A percentile compares a stretch with the other conserved stretches of the same genome.
phyloP scores from a whole-genome alignment of 2,113 vertebrate species.

The Pluvialis apricaria region DNA sequence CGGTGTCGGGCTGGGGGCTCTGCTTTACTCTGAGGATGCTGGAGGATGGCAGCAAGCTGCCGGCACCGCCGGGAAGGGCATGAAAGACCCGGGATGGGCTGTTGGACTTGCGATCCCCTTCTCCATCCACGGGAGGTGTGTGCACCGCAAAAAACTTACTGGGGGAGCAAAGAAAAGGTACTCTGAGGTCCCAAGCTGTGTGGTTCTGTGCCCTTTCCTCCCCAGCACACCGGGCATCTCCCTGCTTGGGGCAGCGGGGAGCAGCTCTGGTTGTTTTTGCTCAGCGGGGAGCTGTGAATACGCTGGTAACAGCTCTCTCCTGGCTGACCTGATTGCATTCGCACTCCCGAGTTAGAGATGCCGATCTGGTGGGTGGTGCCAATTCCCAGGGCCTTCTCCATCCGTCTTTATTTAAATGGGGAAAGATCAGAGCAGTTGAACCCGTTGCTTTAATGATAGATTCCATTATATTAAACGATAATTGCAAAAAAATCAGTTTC shows the following conservation, averaged over 20 bases:
- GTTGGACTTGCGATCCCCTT: neutral
- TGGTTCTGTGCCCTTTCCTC: neutral
- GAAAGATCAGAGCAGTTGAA: neutral
- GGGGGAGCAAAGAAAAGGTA: neutral
- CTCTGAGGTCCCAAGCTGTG: neutral
- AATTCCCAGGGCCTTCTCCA: slow-evolving; percentile 17
- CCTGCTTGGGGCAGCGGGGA: neutral
- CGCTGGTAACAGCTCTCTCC: neutral
- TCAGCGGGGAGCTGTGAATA: neutral
- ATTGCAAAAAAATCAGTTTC: neutral
- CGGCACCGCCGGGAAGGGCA: neutral
- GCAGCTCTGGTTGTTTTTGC: neutral
- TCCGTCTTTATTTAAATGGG: neutral
- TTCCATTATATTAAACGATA: neutral
- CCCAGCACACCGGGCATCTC: neutral
- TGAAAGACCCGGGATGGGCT: neutral
- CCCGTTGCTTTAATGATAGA: slow-evolving; percentile 1
- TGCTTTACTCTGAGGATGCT: neutral
- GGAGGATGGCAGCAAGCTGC: neutral
- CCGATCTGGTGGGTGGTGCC: neutral
- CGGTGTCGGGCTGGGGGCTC: accelerated
- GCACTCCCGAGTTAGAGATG: neutral
- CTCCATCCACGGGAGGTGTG: neutral
- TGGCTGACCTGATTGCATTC: neutral
- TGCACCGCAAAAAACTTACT: neutral